Evolutionary conservation across 2,888 invertebrate species (phyloP).

Genomic region (Aphodius sticticus): DNA sequence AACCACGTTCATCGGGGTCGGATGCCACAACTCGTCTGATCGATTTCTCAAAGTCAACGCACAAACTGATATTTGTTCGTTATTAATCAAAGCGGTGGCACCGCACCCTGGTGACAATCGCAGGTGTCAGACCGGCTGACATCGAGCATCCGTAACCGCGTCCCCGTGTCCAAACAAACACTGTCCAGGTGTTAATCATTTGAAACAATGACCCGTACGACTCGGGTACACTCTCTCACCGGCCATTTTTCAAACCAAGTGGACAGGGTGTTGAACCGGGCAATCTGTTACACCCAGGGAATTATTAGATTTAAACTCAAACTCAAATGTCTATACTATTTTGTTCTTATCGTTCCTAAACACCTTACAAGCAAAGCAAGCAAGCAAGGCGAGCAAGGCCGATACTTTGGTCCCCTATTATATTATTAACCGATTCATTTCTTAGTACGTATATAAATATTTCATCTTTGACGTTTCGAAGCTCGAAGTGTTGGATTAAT

Average conservation of each 20-base stretch:
- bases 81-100: background rate
- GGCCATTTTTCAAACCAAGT: background rate
- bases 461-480: too few species aligned
- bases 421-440: too few species aligned
- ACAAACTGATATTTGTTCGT: conserved; percentile 4
- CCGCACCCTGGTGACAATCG: background rate
- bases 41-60: background rate
- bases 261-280: too few species aligned
- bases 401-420: too few species aligned
- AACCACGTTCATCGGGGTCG: background rate
- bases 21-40: background rate
- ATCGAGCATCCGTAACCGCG: background rate
- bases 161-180: background rate
- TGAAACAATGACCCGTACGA: background rate
- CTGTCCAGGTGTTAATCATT: background rate
- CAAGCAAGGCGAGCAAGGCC: too few species aligned
- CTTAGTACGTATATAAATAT: too few species aligned
- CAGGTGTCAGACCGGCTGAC: background rate
- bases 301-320: too few species aligned
- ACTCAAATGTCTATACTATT: too few species aligned
- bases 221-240: background rate
- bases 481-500: too few species aligned
- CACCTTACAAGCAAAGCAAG: too few species aligned
- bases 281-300: too few species aligned
- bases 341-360: too few species aligned